phyloP scores from a whole-genome alignment of 2,797 vertebrate genomes.

The Odontamblyopus lacepedii region DNA sequence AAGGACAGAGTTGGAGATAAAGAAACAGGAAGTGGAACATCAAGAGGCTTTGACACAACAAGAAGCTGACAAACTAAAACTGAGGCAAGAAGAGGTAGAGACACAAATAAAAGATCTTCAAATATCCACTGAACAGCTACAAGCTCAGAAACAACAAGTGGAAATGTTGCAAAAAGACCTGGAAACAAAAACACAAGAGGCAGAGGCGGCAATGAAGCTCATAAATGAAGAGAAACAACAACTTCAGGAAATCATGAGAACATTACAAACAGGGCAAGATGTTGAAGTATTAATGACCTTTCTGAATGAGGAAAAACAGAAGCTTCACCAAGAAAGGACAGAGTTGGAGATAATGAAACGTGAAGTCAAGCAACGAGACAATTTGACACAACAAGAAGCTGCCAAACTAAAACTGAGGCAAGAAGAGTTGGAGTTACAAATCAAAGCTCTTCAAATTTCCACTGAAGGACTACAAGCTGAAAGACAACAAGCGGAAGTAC shows the following conservation, averaged over 20 bases:
- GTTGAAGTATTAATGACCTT: not conserved
- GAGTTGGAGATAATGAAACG: too few relatives aligned
- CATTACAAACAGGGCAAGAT: not conserved
- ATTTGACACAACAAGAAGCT: not conserved
- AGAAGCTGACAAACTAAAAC: too few relatives aligned
- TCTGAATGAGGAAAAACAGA: not conserved
- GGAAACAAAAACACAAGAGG: too few relatives aligned
- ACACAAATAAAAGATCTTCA: too few relatives aligned
- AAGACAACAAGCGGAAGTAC: slow-evolving; percentile 7
- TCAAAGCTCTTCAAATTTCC: not conserved
- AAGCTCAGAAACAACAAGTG: not conserved
- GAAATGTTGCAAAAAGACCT: not conserved
- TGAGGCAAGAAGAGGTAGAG: too few relatives aligned
- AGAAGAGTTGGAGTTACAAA: not conserved
- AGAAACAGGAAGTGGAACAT: not conserved
- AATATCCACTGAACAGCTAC: not conserved
- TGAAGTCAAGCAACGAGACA: not conserved
- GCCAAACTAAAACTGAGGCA: not conserved
- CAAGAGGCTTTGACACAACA: not conserved
- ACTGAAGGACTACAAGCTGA: not conserved
- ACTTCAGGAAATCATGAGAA: not conserved
- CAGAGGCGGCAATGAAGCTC: not conserved
- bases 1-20: not conserved
- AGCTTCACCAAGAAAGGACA: not conserved
- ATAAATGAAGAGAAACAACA: not conserved